Base-by-base conservation (phyloP, 1,140 invertebrate genomes). In the Varroa destructor region DNA sequence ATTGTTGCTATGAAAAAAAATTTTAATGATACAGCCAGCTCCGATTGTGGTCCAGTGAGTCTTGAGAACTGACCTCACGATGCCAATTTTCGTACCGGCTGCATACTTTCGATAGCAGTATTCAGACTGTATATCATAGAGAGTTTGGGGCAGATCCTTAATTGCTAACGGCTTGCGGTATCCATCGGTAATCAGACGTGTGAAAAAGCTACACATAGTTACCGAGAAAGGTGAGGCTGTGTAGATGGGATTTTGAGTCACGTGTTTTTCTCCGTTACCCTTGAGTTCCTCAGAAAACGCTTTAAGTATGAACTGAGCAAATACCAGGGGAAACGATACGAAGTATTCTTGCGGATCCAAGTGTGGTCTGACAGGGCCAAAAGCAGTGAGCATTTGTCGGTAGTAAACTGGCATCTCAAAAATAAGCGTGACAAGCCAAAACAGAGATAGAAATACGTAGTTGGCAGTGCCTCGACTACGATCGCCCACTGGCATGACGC, bases 171-270 rank as follows among this genome's bases (percentile, higher is more conserved):
- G 12, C 40, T 46, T 40, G 40, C 8, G 14, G 61, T 67, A 67
- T 67, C 61, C 61, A 1, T 40, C 40, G 37, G 14, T 43, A 8
- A 67, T 46, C 3, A 67, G 61, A 37, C 8, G 2, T 12, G 61
- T 67, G 61, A 67, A 67, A 37, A 67, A 67, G 3, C 61, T 40
- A 37, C 14, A 67, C 37, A 67, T 2, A 40, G 40, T 5, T 40
- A 36, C 40, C 2, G 61, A 67, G 10, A 67, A 12, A 4, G 61
- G 61, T 25, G 61, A 67, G 12, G 46, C 61, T 46, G 61, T 67
- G 61, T 67, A 67, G 61, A 67, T 67, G 12, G 61, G 61, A 46
- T 67, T 67, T 2, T 37, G 61, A 46, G 1, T n/a, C 14, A 37
- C 12, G 40, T 67, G 10, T 3, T 67, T 37, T 2, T 40, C 40